Conservation (phyloP, 2,113 vertebrate genomes). For the Tyrannus savana region DNA sequence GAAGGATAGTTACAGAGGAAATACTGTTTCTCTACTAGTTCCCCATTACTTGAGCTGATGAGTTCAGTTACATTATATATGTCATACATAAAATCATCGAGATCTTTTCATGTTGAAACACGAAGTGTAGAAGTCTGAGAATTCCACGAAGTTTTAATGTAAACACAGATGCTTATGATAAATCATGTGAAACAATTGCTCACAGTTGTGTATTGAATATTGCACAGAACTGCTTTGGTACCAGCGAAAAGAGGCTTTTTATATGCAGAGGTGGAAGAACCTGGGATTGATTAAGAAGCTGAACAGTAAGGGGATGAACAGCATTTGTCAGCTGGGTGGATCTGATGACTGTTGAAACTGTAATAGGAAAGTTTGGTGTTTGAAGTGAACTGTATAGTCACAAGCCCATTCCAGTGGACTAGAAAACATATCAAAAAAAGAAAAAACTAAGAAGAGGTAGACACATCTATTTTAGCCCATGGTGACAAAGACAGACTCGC, state of each 20-base stretch:
- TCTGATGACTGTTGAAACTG: neutral
- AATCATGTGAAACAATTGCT: neutral
- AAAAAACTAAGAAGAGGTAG: neutral
- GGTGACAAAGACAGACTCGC: neutral
- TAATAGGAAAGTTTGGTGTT: rapidly evolving
- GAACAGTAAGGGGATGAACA: neutral
- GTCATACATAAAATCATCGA: neutral
- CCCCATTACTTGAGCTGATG: neutral
- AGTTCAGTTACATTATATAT: neutral
- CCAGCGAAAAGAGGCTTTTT: neutral
- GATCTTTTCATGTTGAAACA: neutral
- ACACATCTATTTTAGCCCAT: neutral
- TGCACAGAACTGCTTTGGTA: neutral
- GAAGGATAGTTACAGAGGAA: neutral
- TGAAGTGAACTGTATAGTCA: neutral
- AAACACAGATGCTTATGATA: neutral
- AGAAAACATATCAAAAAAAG: neutral
- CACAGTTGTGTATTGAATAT: neutral
- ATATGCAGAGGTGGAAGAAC: neutral
- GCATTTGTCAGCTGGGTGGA: neutral
- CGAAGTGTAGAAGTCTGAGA: neutral
- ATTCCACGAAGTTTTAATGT: neutral
- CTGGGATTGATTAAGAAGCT: neutral
- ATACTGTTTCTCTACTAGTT: neutral
- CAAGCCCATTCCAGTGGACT: neutral